A percentile compares a stretch with the other conserved stretches of the same genome.
phyloP scores from a whole-genome alignment of 2,888 invertebrate genomes.

The Pyralis farinalis region DNA sequence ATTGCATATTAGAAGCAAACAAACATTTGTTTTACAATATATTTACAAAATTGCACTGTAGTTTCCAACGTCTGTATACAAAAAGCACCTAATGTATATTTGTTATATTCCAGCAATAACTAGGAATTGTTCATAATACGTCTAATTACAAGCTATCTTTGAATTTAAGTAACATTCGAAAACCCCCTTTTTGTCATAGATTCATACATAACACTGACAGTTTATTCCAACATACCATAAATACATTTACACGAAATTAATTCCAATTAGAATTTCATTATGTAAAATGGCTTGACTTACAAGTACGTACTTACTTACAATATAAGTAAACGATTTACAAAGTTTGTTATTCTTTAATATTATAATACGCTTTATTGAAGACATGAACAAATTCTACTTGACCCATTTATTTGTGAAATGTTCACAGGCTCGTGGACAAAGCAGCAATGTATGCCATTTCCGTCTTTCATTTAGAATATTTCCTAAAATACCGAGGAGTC shows the following conservation, averaged over 20 bases:
- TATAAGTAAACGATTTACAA: no score
- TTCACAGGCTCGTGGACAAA: no score
- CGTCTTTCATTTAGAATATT: no score
- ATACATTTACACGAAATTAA: constrained; percentile 3
- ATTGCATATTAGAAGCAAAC: constrained; percentile 22
- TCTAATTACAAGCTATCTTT: not conserved
- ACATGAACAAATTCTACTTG: no score
- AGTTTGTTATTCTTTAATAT: no score
- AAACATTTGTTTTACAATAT: constrained; percentile 27
- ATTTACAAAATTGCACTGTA: constrained; percentile 59
- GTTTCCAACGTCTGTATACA: constrained; percentile 39
- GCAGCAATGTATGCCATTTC: no score
- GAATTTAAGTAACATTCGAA: constrained; percentile 2
- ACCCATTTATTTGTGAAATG: no score
- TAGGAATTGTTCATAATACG: not conserved
- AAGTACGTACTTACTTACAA: no score
- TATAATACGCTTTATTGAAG: no score
- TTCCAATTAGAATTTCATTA: constrained; percentile 6
- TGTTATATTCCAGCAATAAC: not conserved
- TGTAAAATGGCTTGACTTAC: constrained; percentile 6
- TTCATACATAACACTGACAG: constrained; percentile 22
- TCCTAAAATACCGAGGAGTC: no score
- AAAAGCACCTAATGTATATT: constrained; percentile 47
- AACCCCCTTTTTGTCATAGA: not conserved
- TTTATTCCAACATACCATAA: constrained; percentile 24